phyloP scores from a whole-genome alignment of 2,113 vertebrate species.

The Lepidothrix coronata region DNA sequence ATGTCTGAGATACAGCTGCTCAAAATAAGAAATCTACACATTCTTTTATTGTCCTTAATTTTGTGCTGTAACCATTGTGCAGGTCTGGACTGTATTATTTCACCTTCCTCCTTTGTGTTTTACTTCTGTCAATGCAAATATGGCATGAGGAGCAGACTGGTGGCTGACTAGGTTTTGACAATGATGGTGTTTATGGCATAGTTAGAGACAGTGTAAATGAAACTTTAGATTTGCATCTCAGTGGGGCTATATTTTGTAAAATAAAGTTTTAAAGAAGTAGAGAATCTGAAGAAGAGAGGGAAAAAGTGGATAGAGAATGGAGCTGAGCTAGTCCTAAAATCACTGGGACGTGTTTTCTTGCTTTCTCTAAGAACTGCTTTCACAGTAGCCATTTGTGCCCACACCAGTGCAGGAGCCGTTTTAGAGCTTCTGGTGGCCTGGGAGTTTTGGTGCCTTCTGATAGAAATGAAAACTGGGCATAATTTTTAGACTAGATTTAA shows the following conservation, averaged over 20 bases:
- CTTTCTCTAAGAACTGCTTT: neutral
- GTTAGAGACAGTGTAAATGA: neutral
- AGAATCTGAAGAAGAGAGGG: neutral
- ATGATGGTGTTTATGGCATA: neutral
- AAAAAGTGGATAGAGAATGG: neutral
- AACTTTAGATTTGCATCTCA: neutral
- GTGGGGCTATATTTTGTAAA: neutral
- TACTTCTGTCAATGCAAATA: neutral
- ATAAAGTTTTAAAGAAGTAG: neutral
- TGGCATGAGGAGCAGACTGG: neutral
- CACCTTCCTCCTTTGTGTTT: neutral
- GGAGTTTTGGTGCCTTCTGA: neutral
- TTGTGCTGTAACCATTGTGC: neutral
- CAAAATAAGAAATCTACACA: neutral
- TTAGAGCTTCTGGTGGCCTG: neutral
- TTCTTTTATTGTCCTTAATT: neutral
- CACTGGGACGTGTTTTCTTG: fast-evolving
- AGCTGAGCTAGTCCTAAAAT: neutral
- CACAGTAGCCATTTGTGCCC: neutral
- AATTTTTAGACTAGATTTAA: neutral
- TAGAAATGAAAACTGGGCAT: neutral
- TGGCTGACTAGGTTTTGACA: neutral
- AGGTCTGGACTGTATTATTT: neutral
- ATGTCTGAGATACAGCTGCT: neutral
- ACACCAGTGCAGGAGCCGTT: neutral